Evolutionary conservation across 2,113 vertebrate species (phyloP).

Genomic region (Petrocephalus zakoni): DNA sequence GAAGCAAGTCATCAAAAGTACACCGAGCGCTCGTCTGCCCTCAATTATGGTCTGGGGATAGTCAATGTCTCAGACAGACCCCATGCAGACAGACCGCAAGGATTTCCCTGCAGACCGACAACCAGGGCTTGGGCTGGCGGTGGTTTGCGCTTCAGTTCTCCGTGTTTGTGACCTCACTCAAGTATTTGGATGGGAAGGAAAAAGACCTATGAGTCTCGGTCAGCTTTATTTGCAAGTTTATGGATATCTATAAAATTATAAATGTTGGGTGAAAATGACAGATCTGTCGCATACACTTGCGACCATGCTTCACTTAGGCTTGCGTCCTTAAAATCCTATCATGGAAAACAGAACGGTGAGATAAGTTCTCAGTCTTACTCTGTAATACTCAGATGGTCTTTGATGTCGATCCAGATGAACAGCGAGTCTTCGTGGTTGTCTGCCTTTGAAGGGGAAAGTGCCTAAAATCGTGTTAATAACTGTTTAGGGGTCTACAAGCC

Average conservation of each 20-base stretch:
- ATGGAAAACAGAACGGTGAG: not conserved
- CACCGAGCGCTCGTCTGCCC: not conserved
- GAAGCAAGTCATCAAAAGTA: not conserved
- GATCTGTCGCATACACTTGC: not conserved
- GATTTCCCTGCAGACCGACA: constrained; percentile 11
- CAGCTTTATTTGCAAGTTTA: constrained; percentile 5
- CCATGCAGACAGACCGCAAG: constrained; percentile 6
- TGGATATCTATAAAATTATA: not conserved
- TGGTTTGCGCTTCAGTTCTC: not conserved
- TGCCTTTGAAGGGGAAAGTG: not conserved
- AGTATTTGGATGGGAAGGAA: not conserved
- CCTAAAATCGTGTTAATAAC: not conserved
- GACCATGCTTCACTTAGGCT: not conserved
- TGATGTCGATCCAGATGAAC: not conserved
- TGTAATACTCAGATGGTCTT: not conserved
- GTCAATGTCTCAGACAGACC: constrained; percentile 7
- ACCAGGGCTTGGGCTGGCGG: not conserved
- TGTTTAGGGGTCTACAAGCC: not conserved
- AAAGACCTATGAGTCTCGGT: not conserved
- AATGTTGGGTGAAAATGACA: not conserved
- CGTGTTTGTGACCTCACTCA: not conserved
- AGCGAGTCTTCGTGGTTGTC: not conserved
- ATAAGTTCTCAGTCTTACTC: not conserved
- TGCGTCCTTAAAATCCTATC: not conserved
- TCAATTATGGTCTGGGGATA: not conserved